A percentile compares a stretch with the other conserved stretches of the same genome.
phyloP scores from a whole-genome alignment of 2,888 invertebrate genomes.

The Xylota sylvarum region DNA sequence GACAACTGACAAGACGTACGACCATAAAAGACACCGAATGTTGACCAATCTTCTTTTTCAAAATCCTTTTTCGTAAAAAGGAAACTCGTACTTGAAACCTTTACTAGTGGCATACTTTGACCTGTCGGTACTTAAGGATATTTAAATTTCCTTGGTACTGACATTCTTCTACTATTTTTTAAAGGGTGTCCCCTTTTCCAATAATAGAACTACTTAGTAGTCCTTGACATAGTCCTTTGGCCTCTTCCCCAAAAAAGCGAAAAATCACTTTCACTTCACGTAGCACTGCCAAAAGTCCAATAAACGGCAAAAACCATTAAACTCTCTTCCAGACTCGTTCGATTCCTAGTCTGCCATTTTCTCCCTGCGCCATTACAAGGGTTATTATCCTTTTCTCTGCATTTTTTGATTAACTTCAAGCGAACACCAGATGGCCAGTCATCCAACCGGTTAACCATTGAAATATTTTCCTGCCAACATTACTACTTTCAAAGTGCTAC shows the following conservation, averaged over 20 bases:
- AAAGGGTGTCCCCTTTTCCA: constrained; percentile 33
- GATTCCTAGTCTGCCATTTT: constrained; percentile 26
- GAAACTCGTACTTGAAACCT: too few relatives aligned
- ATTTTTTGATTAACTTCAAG: constrained; percentile 53
- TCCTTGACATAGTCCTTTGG: constrained; percentile 31
- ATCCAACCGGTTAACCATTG: constrained; percentile 46
- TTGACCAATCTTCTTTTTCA: too few relatives aligned
- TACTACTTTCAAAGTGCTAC: background rate
- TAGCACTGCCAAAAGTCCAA: background rate
- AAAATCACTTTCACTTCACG: constrained; percentile 26
- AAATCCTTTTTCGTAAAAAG: too few relatives aligned
- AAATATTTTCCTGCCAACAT: constrained; percentile 26
- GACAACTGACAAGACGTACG: too few relatives aligned
- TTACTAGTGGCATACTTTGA: too few relatives aligned
- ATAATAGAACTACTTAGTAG: constrained; percentile 50
- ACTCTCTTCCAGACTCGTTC: constrained; percentile 43
- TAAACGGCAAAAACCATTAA: constrained; percentile 37
- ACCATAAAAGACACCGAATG: too few relatives aligned
- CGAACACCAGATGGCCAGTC: constrained; percentile 48
- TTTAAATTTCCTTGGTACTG: constrained; percentile 11
- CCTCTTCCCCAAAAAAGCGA: background rate
- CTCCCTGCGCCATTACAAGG: constrained; percentile 45
- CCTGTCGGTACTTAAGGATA: background rate
- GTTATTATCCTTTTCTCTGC: constrained; percentile 48
- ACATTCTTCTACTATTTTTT: constrained; percentile 15